phyloP scores from a whole-genome alignment of 2,888 invertebrate genomes.

The Augiades crinisus region DNA sequence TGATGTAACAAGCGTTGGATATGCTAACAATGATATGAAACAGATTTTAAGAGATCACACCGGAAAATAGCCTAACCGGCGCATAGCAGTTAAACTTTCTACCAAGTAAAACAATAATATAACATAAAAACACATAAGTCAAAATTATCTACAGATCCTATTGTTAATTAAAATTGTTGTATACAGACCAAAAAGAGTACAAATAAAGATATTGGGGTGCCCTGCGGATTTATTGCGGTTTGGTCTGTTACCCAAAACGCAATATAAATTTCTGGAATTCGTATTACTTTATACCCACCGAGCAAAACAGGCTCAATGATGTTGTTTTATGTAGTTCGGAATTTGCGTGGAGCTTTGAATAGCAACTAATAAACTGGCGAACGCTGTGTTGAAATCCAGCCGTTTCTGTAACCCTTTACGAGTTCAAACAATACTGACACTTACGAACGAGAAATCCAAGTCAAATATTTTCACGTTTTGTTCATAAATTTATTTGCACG shows the following conservation, averaged over 20 bases:
- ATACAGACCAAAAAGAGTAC: no score
- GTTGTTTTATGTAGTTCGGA: conserved; percentile 4
- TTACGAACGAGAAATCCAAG: background rate
- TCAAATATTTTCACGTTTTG: background rate
- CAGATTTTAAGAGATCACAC: no score
- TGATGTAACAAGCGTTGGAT: no score
- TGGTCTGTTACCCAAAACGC: conserved; percentile 41
- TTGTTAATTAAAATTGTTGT: no score
- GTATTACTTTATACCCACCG: conserved; percentile 34
- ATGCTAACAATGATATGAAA: no score
- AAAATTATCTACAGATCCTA: no score
- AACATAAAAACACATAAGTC: no score
- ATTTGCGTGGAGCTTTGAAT: background rate
- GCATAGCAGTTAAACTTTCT: no score
- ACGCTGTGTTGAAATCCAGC: background rate
- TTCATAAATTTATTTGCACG: no score
- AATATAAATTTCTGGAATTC: conserved; percentile 51
- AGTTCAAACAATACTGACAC: background rate
- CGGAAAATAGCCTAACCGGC: no score
- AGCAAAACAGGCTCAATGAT: background rate
- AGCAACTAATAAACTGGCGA: conserved; percentile 5
- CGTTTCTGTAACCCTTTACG: conserved; percentile 4
- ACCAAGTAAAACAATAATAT: no score
- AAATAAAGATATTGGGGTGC: background rate
- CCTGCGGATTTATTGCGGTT: conserved; percentile 23